Base-by-base conservation (phyloP, 2,888 invertebrate genomes). In the Rhagonycha lutea region DNA sequence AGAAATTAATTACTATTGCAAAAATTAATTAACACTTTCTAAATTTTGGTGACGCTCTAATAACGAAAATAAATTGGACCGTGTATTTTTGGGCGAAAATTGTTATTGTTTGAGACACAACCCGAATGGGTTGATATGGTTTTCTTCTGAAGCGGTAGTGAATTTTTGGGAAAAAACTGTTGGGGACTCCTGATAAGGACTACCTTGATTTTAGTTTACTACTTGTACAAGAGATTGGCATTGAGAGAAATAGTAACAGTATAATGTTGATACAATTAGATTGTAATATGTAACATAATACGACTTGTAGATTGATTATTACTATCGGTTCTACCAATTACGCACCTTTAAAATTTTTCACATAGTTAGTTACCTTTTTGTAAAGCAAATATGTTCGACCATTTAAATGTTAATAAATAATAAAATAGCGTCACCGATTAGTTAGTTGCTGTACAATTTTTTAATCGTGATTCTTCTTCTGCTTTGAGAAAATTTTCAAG, bases 251-350 rank as follows among this genome's bases (percentile, higher is more conserved):
- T 82, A 81, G 83, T 85, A 85, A 86, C 84, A 85, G 86, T 84
- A 83, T 83, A 83, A 85, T 83, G 84, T 83, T 83, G 84, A 84
- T 85, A 85, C 86, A 85, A 85, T 85, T 86, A 85, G 85, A 85
- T 85, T 84, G 84, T 84, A 84, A 85, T 83, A 84, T 81, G 77
- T 77, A 81, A 81, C 79, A 81, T 82, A 82, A 80, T 79, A 74
- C 76, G 80, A 80, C 79, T 78, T 78, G 78, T 69, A 81, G 83
- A 82, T 82, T 81, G 80, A 83, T 80, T 83, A 82, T 81, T 77
- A 72, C 47, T 67, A 72, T 69, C 69, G 24, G 71, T 28, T 74
- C 70, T 63, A 77, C 69, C 77, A 72, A 77, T 77, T 77, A 77
- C 77, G 77, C 77, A 77, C 77, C 77, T 77, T 77, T 72, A 72